Base-by-base conservation (phyloP, 2,797 vertebrate genomes). In the Megalops cyprinoides region DNA sequence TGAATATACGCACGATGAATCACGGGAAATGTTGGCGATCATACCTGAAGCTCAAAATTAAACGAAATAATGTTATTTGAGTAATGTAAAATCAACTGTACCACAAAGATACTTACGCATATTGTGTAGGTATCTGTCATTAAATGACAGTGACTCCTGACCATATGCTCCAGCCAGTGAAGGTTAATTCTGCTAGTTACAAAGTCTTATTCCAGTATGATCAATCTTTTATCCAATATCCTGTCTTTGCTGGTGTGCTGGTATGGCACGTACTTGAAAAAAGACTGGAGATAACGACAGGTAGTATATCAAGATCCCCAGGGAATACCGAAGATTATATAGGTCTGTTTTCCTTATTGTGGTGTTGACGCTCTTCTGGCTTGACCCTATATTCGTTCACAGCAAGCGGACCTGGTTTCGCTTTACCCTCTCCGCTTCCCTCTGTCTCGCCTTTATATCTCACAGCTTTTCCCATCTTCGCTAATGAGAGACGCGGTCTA, bases 401-500 rank as follows among this genome's bases (percentile, higher is more conserved):
- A 77, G 77, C 83, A 84, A 80, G 53, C 74, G 42, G 42, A 25
- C 46, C 49, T 78, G 74, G 78, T 78, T 79, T 80, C 37, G 15
- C 23, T 56, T 25, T 2, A 49, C 15, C 76, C n/a, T 55, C 74
- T 77, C 81, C 48, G 60, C 62, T 65, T 82, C 77, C 82, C 77
- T 71, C 80, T 71, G 80, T 79, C 83, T 84, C 76, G 81, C 79
- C 82, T 86, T 84, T 86, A 85, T 86, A 88, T 85, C 74, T 85
- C 86, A 79, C 86, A 71, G 74, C 76, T 83, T 84, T 84, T 84
- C 87, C 86, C 79, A 81, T 87, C 82, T 86, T 87, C 84, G 49
- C 85, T 86, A 90, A 84, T 89, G 88, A 79, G 87, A 87, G 87
- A 83, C 85, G 77, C 82, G 81, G 80, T 85, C 86, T 87, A 90